A percentile compares a stretch with the other conserved stretches of the same genome.
These are phyloP conservation scores for Pterostichus madidus DNA, from an alignment of 2,888 invertebrate genomes.

Conservation along the genomic window DNA sequence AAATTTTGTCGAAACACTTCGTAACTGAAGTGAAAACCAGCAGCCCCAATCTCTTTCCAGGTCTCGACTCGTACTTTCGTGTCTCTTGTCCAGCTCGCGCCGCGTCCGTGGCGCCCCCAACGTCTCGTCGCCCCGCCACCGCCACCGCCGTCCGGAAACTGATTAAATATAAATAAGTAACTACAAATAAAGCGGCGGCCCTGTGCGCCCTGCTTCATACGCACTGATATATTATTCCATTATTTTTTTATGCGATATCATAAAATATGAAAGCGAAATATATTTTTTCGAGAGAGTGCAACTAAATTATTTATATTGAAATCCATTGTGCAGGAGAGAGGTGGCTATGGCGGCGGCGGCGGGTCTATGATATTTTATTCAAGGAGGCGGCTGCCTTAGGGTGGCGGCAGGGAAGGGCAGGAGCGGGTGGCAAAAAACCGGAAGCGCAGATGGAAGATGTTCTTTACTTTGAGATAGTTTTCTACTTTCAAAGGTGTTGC, in stretches of 20 bases:
- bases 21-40: no score
- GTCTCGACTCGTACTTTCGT: no score
- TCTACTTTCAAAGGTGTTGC: no score
- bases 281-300: conserved; percentile 76
- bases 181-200: conserved; percentile 74
- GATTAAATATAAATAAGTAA: conserved; percentile 78
- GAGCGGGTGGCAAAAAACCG: no score
- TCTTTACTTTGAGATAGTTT: no score
- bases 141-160: conserved; percentile 71
- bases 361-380: conserved; percentile 66
- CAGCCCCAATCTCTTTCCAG: no score
- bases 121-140: background rate
- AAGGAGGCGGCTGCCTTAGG: conserved; percentile 38
- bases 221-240: conserved; percentile 78
- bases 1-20: no score
- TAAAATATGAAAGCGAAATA: conserved; percentile 75
- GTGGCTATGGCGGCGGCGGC: conserved; percentile 39
- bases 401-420: background rate
- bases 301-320: conserved; percentile 76
- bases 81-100: no score
- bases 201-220: conserved; percentile 53
- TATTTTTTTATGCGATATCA: conserved; percentile 76
- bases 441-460: no score
- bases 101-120: background rate
- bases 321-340: conserved; percentile 74